phyloP scores from a whole-genome alignment of 1,140 invertebrate genomes.

The Cyphomyrmex costatus region DNA sequence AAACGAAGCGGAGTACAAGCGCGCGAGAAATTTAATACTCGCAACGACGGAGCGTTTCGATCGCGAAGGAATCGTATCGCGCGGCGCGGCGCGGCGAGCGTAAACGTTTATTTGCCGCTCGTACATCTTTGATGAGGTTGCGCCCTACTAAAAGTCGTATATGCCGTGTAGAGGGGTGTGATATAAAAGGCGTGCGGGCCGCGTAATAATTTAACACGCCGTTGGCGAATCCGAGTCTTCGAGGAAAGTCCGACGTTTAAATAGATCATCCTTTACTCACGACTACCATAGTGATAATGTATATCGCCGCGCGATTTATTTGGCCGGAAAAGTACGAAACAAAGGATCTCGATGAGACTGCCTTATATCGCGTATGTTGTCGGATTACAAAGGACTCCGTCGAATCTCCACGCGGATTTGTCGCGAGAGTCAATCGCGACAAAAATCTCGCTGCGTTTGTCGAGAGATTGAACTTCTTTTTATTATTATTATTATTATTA shows the following conservation, averaged over 20 bases:
- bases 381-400: neutral
- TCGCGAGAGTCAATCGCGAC: neutral
- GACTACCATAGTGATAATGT: conserved; percentile 30
- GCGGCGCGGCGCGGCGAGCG: conserved; percentile 19
- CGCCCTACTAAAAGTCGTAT: conserved; percentile 61
- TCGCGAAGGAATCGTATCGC: conserved; percentile 50
- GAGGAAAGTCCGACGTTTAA: conserved; percentile 52
- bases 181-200: conserved; percentile 46
- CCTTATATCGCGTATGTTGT: neutral
- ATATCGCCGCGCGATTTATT: conserved; percentile 42
- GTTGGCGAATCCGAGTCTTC: conserved; percentile 58
- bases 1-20: neutral
- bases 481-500: neutral
- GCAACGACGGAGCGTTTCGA: conserved; percentile 47
- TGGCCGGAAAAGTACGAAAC: conserved; percentile 22
- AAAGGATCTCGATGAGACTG: neutral
- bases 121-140: conserved; percentile 63
- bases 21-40: conserved; percentile 58
- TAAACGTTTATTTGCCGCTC: conserved; percentile 62
- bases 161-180: neutral
- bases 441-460: neutral
- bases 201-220: conserved; percentile 61
- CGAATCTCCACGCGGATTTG: neutral
- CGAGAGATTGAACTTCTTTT: neutral
- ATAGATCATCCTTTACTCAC: conserved; percentile 52